Base-by-base conservation (phyloP, 2,888 invertebrate species). In the Torymus tubicola region DNA sequence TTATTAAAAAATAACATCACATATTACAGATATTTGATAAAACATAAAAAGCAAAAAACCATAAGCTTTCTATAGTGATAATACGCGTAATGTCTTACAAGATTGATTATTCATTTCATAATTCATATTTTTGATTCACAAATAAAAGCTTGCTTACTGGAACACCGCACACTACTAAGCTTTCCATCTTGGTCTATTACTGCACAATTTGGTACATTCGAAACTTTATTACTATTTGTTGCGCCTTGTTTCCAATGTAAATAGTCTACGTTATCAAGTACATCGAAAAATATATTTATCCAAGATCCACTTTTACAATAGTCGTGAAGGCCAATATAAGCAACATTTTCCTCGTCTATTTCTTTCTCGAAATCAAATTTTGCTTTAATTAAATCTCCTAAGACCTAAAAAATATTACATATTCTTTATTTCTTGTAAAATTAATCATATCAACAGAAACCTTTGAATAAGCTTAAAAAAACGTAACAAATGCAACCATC, bases 271-370 rank as follows among this genome's bases (percentile, higher is more conserved):
- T 79, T 63, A 21, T 63, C 73, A 1, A 77, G 50, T 18, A 57
- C n/a, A 2, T 73, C 68, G 55, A 79, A 79, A 12, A 75, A 81
- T 31, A 81, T 64, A n/a, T 63, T 65, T 13, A 81, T 74, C 81
- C 77, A 78, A 21, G 42, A 60, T 14, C 70, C 74, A 21, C n/a
- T 52, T 31, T 65, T 64, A 12, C 53, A 61, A 16, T 81, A 72
- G 53, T 81, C 81, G 57, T 81, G 73, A 21, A 74, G 24, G 10
- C 78, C 81, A 2, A 81, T 18, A 53, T 76, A 79, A 12, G 81
- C 79, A 5, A 60, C 16, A 2, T 2, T 31, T 12, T 42, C 50
- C 50, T 58, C 52, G 1, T 11, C 50, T 21, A 8, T 16, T 5
- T 18, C 24, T 53, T 11, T 2, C 10, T 31, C 31, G 3, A 16